Evolutionary conservation across 2,113 vertebrate genomes (phyloP), one percentile per base, ranked within the genome.

Genomic region (Mormyrus lacerda): DNA sequence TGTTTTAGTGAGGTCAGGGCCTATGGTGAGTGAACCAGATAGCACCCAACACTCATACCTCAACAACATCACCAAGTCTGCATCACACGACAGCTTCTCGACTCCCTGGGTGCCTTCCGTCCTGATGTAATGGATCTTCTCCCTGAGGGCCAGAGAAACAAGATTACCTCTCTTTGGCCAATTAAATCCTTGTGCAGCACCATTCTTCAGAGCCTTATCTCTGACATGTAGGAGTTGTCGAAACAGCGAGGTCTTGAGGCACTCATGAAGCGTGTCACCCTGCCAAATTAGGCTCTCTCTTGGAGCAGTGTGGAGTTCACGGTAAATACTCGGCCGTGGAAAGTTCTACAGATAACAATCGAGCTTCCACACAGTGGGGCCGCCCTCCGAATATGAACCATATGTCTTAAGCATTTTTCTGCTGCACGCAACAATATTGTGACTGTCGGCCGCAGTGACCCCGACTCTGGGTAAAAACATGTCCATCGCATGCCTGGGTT

Each of bases 101-200:
- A 99, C 97, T 3, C 97, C 98, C 47, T 97, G 97, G 87, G 96
- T 96, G 21, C 98, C 98, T 93, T 99, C 98, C 27, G 97, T 99
- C 85, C 98, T 96, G 92, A 99, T 97, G 92, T 98, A 99, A 95
- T 99, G 98, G 92, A 99, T 98, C 95, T 99, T 99, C 96, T 99
- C 98, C 96, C 98, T 99, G 91, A 93, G 93, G 31, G 48, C 17
- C 89, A 91, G 65, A 3, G 21, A 86, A 15, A 89, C 42, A 85
- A 89, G 87, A 90, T 90, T 82, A 82, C 79, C 76, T 61, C 27
- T 21, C 45, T 82, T 87, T 39, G 50, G 2, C 9, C 31, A 87
- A 88, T 87, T 31, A 79, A 65, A 89, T 45, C 3, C 7, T 89
- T 55, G 53, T 89, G 58, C 1, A 13, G 51, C 53, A 87, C 50